These are phyloP conservation scores for Mungos mungo DNA, from an alignment of 2,113 vertebrate genomes.

Conservation along the genomic window DNA sequence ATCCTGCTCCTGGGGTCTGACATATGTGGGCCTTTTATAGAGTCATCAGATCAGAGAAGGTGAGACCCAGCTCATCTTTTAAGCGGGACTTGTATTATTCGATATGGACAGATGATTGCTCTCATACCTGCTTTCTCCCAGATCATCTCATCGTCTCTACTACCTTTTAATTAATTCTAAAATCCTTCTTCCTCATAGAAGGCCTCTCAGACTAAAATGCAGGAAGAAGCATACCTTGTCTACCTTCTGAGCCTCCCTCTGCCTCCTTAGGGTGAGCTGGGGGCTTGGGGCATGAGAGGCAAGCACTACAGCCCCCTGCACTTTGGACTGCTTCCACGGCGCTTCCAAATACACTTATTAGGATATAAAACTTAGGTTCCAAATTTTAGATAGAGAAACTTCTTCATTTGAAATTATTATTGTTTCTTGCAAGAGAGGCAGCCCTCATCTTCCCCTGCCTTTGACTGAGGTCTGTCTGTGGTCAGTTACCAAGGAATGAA, in stretches of 20 bases:
- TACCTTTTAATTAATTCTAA: background rate
- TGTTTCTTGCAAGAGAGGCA: background rate
- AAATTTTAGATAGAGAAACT: background rate
- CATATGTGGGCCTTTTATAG: background rate
- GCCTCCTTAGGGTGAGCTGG: background rate
- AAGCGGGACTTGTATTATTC: background rate
- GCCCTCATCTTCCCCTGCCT: background rate
- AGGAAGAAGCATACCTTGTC: background rate
- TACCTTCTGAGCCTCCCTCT: background rate
- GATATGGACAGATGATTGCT: background rate
- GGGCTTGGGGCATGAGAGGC: background rate
- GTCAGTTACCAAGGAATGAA: background rate
- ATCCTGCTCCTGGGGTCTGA: background rate
- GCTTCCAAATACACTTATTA: background rate
- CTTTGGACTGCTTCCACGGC: fast-evolving
- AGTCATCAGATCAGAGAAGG: background rate
- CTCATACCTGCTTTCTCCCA: background rate
- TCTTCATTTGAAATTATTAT: background rate
- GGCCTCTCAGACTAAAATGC: background rate
- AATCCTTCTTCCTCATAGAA: background rate
- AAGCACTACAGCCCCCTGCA: background rate
- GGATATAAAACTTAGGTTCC: background rate
- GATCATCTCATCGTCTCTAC: background rate
- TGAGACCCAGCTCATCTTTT: background rate
- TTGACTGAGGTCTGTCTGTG: background rate